These are phyloP conservation scores for Hydractinia symbiolongicarpus DNA, from an alignment of 30 jellyfish, hydroid and myxozoan species.

Conservation along the genomic window DNA sequence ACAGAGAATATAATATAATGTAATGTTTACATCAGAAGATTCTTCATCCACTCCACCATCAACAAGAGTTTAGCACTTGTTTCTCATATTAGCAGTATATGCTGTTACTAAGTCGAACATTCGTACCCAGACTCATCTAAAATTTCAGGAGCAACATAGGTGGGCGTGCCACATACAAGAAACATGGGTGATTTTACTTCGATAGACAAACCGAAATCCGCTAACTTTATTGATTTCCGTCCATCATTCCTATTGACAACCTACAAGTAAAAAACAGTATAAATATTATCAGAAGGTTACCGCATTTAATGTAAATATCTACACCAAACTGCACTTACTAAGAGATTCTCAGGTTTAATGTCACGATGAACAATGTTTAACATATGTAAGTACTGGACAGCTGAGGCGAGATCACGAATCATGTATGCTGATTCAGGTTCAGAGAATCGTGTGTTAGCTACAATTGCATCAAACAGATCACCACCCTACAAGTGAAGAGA, in stretches of 20 bases:
- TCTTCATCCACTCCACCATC: background rate
- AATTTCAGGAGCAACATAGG: constrained; percentile 96
- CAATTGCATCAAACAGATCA: constrained; percentile 93
- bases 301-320: background rate
- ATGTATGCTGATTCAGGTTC: constrained; percentile 91
- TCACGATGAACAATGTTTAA: constrained; percentile 83
- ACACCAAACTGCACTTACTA: constrained; percentile 34
- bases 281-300: background rate
- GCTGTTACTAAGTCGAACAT: background rate
- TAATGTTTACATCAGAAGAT: no score
- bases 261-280: constrained; percentile 13
- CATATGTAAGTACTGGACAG: constrained; percentile 65
- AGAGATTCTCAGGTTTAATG: constrained; percentile 87
- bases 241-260: constrained; percentile 75
- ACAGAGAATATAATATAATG: background rate
- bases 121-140: constrained; percentile 95
- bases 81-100: no score
- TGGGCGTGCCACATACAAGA: constrained; percentile 96
- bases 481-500: constrained; percentile 54
- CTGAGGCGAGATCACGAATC: constrained; percentile 91
- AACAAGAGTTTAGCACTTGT: no score
- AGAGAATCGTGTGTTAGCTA: constrained; percentile 81
- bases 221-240: constrained; percentile 67
- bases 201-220: constrained; percentile 93
- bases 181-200: constrained; percentile 95